Evolutionary conservation across 2,797 vertebrate species (phyloP).

Genomic region (Cuculus canorus): DNA sequence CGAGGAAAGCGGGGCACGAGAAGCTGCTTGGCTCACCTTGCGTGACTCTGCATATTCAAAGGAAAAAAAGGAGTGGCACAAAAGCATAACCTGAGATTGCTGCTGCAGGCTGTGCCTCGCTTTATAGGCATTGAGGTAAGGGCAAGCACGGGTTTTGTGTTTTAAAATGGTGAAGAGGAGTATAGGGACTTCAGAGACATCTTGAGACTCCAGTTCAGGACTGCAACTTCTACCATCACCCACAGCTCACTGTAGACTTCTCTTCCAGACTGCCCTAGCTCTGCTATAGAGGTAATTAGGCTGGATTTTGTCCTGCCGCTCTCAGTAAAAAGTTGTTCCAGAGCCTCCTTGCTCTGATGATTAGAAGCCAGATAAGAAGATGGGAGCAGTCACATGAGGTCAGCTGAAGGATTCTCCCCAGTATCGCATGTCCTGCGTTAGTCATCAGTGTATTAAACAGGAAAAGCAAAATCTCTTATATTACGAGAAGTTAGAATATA

Average conservation of each 20-base stretch:
- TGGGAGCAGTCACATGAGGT: rapidly evolving
- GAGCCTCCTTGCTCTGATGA: background rate
- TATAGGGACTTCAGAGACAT: background rate
- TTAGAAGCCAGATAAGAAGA: background rate
- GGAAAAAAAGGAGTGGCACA: background rate
- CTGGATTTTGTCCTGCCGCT: background rate
- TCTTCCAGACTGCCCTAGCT: background rate
- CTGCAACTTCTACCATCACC: background rate
- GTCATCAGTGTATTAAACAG: background rate
- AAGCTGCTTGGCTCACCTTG: background rate
- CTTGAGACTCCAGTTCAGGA: background rate
- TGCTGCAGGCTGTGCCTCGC: background rate
- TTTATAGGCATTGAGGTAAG: background rate
- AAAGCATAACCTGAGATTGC: rapidly evolving
- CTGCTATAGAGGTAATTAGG: background rate
- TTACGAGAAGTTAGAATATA: background rate
- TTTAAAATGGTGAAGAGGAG: background rate
- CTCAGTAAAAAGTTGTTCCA: background rate
- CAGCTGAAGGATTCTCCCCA: background rate
- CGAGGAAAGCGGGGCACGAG: rapidly evolving
- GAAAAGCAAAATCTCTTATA: background rate
- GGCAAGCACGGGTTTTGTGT: rapidly evolving
- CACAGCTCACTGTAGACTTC: background rate
- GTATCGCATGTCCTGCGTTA: background rate
- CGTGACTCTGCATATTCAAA: rapidly evolving